Evolutionary conservation across 2,113 vertebrate genomes (phyloP).

Genomic region (Anarrhichthys ocellatus): DNA sequence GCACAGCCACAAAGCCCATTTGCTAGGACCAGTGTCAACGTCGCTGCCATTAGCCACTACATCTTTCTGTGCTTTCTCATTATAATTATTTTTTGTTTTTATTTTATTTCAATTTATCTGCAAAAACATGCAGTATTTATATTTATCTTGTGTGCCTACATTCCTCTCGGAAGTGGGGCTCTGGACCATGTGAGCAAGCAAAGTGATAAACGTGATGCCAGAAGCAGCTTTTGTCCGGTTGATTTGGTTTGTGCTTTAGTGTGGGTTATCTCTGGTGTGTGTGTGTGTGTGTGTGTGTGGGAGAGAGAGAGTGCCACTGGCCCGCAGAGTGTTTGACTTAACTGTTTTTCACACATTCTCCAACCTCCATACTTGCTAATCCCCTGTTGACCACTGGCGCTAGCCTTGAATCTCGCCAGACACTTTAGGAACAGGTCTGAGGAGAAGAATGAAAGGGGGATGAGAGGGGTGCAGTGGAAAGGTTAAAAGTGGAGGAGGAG

Average conservation of each 20-base stretch:
- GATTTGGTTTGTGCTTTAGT: slow-evolving; percentile 11
- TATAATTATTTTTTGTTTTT: neutral
- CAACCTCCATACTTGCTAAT: slow-evolving; percentile 64
- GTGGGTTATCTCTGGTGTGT: slow-evolving; percentile 30
- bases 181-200: neutral
- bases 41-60: slow-evolving; percentile 49
- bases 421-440: slow-evolving; percentile 47
- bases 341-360: slow-evolving; percentile 73
- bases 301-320: slow-evolving; percentile 33
- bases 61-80: slow-evolving; percentile 29
- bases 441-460: slow-evolving; percentile 3
- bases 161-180: neutral
- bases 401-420: slow-evolving; percentile 54
- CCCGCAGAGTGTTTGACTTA: slow-evolving; percentile 51
- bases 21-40: slow-evolving; percentile 67
- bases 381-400: slow-evolving; percentile 65
- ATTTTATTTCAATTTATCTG: neutral
- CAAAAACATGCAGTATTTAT: neutral
- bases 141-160: slow-evolving; percentile 11
- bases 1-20: slow-evolving; percentile 68
- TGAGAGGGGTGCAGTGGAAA: slow-evolving; percentile 40
- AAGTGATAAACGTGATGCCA: slow-evolving; percentile 33
- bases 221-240: slow-evolving; percentile 13
- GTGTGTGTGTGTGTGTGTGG: slow-evolving; percentile 38
- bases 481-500: slow-evolving; percentile 36